Conservation (phyloP, 1,140 invertebrate genomes). For the Trichomalopsis sarcophagae region DNA sequence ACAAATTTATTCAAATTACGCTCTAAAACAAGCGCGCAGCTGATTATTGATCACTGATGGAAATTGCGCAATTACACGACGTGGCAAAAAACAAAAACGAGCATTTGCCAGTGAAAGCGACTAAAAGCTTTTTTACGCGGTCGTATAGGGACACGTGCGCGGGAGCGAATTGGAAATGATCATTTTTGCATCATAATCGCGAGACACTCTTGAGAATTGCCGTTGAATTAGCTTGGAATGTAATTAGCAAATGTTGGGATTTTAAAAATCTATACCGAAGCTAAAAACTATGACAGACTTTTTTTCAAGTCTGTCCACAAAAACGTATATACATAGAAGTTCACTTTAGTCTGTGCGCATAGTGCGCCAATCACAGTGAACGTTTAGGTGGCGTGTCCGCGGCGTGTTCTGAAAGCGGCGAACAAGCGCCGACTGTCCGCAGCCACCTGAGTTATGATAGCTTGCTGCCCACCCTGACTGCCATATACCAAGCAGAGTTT, state of each 20-base stretch:
- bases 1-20: constrained; percentile 32
- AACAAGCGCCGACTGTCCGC: constrained; percentile 70
- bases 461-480: constrained; percentile 65
- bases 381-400: constrained; percentile 50
- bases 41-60: background rate
- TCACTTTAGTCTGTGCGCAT: background rate
- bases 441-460: constrained; percentile 70
- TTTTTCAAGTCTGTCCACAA: too few species aligned
- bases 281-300: background rate
- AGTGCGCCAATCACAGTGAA: background rate
- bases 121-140: too few species aligned
- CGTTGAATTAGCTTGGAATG: background rate
- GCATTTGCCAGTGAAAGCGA: too few species aligned
- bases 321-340: background rate
- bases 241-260: background rate
- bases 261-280: background rate
- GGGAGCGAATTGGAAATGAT: background rate
- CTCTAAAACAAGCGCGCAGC: background rate
- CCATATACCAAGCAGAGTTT: background rate
- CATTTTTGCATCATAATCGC: background rate
- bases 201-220: background rate
- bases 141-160: too few species aligned
- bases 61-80: background rate
- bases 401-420: constrained; percentile 68
- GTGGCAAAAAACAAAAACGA: constrained; percentile 32